Evolutionary conservation across 2,888 invertebrate genomes (phyloP).

Genomic region (Tinea semifulvella): DNA sequence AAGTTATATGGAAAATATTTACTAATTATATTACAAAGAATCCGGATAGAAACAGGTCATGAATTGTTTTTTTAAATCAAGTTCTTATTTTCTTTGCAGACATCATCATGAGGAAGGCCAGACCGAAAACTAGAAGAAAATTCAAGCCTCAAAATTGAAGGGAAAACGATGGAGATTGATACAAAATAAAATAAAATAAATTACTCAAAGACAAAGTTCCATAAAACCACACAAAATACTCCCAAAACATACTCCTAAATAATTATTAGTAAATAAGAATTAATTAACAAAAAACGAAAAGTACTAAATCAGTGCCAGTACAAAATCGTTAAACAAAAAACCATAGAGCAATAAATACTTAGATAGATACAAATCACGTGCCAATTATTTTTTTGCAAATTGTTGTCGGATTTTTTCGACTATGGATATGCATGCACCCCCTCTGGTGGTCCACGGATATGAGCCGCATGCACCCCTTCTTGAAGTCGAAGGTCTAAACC

Average conservation of each 20-base stretch:
- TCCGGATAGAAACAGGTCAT: slow-evolving; percentile 3
- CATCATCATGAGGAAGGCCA: slow-evolving; percentile 42
- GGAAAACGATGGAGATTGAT: slow-evolving; percentile 15
- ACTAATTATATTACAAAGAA: too few species aligned
- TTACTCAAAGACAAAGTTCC: slow-evolving; percentile 13
- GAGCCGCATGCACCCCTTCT: slow-evolving; percentile 55
- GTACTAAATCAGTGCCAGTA: slow-evolving; percentile 13
- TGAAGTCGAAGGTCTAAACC: slow-evolving; percentile 56
- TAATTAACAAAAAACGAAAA: slow-evolving; percentile 19
- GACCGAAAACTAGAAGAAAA: slow-evolving; percentile 46
- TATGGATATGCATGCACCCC: slow-evolving; percentile 60
- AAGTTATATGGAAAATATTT: too few species aligned
- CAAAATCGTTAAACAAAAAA: neutral
- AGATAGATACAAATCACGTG: neutral
- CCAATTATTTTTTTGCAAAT: neutral
- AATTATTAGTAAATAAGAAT: slow-evolving; percentile 12
- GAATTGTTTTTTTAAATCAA: slow-evolving; percentile 11
- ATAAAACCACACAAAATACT: slow-evolving; percentile 30
- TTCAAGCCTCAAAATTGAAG: slow-evolving; percentile 26
- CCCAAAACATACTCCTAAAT: slow-evolving; percentile 36
- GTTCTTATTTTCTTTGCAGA: slow-evolving; percentile 31
- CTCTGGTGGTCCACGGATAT: slow-evolving; percentile 53
- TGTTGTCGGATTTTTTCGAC: neutral
- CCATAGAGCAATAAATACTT: slow-evolving; percentile 7
- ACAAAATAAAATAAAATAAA: slow-evolving; percentile 35